phyloP scores from a whole-genome alignment of 2,113 vertebrate species.

The Tamias sibiricus region DNA sequence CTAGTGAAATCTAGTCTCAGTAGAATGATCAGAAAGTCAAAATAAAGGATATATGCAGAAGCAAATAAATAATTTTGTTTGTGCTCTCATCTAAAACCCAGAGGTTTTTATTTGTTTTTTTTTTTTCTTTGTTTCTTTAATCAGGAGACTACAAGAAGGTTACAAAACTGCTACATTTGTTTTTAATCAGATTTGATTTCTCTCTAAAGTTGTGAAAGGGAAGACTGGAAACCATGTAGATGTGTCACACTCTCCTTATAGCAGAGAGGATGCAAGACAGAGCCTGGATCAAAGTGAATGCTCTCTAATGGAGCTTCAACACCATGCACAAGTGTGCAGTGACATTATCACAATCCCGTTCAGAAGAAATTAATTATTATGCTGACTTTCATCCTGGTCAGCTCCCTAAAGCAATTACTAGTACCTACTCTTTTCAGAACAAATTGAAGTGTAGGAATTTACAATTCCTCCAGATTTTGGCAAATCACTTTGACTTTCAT shows the following conservation, averaged over 20 bases:
- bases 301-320: not conserved
- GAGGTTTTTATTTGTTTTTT: not conserved
- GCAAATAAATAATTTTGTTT: conserved; percentile 61
- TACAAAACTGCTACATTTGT: conserved; percentile 52
- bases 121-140: conserved; percentile 46
- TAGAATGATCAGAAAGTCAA: conserved; percentile 73
- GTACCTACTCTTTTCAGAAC: conserved; percentile 49
- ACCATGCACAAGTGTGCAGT: fast-evolving
- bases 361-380: conserved; percentile 44
- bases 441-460: conserved; percentile 67
- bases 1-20: conserved; percentile 69
- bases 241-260: conserved; percentile 32
- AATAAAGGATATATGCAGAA: conserved; percentile 61
- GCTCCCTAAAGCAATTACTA: conserved; percentile 57
- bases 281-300: conserved; percentile 34
- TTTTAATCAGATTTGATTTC: conserved; percentile 39
- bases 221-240: not conserved
- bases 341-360: conserved; percentile 49
- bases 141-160: conserved; percentile 40
- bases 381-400: not conserved
- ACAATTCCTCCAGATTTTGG: conserved; percentile 66
- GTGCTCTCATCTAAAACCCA: conserved; percentile 40
- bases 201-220: not conserved
- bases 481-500: conserved; percentile 75
- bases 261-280: not conserved